These are phyloP conservation scores for Python bivittatus DNA, from an alignment of 2,113 vertebrate species.

Conservation along the genomic window DNA sequence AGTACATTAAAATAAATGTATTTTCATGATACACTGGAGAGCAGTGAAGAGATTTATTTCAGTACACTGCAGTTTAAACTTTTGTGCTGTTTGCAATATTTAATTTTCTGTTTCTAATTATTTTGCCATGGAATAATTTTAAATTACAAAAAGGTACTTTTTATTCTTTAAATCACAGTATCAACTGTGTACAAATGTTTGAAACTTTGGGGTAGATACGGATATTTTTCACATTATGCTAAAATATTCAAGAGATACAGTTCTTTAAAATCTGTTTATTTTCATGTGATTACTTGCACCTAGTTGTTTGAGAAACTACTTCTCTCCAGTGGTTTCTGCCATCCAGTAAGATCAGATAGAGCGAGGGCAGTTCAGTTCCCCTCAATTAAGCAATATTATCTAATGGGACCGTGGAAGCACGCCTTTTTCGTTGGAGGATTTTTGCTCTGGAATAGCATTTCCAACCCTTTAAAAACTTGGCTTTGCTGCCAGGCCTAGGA, in stretches of 20 bases:
- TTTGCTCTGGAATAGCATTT: no score
- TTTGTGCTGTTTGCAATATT: constrained; percentile 53
- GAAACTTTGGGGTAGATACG: constrained; percentile 16
- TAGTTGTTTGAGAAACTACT: no score
- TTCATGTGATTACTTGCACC: constrained; percentile 42
- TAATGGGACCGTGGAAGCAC: no score
- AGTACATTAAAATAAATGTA: constrained; percentile 48
- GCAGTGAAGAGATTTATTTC: constrained; percentile 62
- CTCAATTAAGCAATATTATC: no score
- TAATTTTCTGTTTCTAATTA: constrained; percentile 63
- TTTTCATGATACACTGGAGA: constrained; percentile 52
- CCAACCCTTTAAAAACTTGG: no score
- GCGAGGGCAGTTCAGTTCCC: no score
- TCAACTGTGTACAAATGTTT: constrained; percentile 52
- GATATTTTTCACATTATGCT: constrained; percentile 25
- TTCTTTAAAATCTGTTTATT: constrained; percentile 43
- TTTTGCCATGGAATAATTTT: constrained; percentile 53
- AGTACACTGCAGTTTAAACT: constrained; percentile 61
- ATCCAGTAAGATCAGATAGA: no score
- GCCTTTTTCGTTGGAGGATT: no score
- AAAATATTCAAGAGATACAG: constrained; percentile 45
- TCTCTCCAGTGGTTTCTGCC: no score
- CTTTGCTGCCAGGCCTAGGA: no score
- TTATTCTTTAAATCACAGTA: constrained; percentile 52
- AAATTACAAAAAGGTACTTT: constrained; percentile 55